A percentile compares a stretch with the other conserved stretches of the same genome.
Conservation (phyloP, 2,113 vertebrate species). For the Anas platyrhynchos region DNA sequence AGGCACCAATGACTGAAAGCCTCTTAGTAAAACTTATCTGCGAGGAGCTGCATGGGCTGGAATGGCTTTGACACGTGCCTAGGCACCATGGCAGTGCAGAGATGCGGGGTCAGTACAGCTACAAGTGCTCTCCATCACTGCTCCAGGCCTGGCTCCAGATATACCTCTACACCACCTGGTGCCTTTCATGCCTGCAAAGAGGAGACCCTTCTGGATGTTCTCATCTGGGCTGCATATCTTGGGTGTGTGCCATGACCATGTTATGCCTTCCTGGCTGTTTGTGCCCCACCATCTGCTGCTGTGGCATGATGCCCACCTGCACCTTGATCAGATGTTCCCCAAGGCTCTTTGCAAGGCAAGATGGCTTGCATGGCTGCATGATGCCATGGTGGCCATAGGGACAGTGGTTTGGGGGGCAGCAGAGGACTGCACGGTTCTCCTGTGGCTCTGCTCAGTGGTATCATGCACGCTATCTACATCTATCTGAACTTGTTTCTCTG, state of each 20-base stretch:
- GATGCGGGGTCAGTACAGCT: accelerated
- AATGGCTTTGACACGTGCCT: accelerated
- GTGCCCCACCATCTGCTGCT: not conserved
- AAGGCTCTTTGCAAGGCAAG: not conserved
- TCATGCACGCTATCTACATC: accelerated
- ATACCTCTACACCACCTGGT: not conserved
- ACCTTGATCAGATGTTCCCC: not conserved
- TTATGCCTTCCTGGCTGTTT: not conserved
- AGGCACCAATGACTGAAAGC: not conserved
- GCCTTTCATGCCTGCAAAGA: not conserved
- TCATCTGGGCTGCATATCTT: not conserved
- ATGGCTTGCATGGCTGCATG: not conserved
- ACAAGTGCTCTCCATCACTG: not conserved
- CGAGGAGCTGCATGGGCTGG: not conserved
- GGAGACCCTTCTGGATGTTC: not conserved
- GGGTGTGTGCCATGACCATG: not conserved
- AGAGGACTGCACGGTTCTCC: too few relatives aligned
- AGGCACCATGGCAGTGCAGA: not conserved
- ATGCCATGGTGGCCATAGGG: accelerated
- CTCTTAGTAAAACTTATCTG: not conserved
- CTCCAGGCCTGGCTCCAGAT: not conserved
- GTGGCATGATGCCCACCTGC: not conserved
- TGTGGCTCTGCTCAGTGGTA: not conserved
- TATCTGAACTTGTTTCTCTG: not conserved
- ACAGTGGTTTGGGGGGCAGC: accelerated